phyloP scores from a whole-genome alignment of 2,888 invertebrate species.

The Prosapia bicincta region DNA sequence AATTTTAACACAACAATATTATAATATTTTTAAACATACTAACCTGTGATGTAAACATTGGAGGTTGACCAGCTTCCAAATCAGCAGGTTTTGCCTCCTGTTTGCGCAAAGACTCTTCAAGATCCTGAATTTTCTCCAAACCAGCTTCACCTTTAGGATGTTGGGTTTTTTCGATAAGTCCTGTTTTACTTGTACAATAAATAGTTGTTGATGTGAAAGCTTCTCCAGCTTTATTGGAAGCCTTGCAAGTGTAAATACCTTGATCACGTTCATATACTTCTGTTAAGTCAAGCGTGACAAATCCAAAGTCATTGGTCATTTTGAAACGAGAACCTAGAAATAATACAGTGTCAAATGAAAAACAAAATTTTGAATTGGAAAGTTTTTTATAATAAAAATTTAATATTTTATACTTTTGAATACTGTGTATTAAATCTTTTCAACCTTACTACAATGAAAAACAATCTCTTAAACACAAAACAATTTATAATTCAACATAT shows the following conservation, averaged over 20 bases:
- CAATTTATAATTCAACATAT: too few species aligned
- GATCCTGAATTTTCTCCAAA: constrained; percentile 83
- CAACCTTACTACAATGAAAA: too few species aligned
- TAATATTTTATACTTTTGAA: too few species aligned
- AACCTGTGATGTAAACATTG: constrained; percentile 73
- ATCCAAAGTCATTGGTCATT: constrained; percentile 93
- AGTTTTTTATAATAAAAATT: too few species aligned
- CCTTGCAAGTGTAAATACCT: constrained; percentile 91
- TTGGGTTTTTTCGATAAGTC: constrained; percentile 82
- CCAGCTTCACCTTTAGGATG: constrained; percentile 96
- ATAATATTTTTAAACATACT: too few species aligned
- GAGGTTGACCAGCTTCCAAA: constrained; percentile 77
- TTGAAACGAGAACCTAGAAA: constrained; percentile 72
- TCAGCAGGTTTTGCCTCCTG: constrained; percentile 65
- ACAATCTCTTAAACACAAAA: neutral
- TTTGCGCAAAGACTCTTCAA: constrained; percentile 79
- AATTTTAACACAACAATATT: too few species aligned
- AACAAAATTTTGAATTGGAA: too few species aligned
- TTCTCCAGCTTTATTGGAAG: constrained; percentile 83
- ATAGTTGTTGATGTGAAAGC: constrained; percentile 90
- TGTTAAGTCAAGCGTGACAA: constrained; percentile 88
- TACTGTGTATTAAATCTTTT: too few species aligned
- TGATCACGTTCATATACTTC: constrained; percentile 92
- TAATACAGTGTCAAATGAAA: neutral
- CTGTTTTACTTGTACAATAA: constrained; percentile 76